phyloP scores from a whole-genome alignment of 1,140 invertebrate genomes.

The Caenorhabditis tropicalis region DNA sequence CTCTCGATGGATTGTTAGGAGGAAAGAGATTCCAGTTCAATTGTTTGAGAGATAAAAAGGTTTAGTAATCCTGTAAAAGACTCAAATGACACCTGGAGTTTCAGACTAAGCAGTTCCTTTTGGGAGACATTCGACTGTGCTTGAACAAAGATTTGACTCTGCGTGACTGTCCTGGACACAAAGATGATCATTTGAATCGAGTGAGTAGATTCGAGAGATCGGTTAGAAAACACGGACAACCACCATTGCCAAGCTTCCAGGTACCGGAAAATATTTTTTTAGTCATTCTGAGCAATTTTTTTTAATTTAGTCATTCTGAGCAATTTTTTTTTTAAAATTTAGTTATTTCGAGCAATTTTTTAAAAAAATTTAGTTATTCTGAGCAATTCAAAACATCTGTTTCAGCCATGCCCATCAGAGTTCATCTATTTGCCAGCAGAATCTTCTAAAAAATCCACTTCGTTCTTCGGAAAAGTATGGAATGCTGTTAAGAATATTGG shows the following conservation, averaged over 20 bases:
- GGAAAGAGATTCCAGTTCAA: conserved; percentile 15
- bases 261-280: not conserved
- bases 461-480: not conserved
- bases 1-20: not conserved
- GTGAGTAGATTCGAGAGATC: conserved; percentile 24
- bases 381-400: not conserved
- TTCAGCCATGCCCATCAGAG: conserved; percentile 31
- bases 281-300: no score
- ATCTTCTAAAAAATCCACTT: not conserved
- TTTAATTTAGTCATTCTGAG: no score
- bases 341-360: no score
- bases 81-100: not conserved
- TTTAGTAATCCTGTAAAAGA: not conserved
- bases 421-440: conserved; percentile 2
- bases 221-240: not conserved
- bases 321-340: no score
- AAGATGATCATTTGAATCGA: not conserved
- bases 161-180: conserved; percentile 6
- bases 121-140: conserved; percentile 33
- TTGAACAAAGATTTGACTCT: conserved; percentile 23
- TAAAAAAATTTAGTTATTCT: no score
- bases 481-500: not conserved
- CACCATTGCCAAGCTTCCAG: conserved; percentile 36
- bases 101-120: conserved; percentile 39
- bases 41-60: conserved; percentile 45